These are phyloP conservation scores for Thaleichthys pacificus DNA, from an alignment of 2,797 vertebrate species.

Conservation along the genomic window DNA sequence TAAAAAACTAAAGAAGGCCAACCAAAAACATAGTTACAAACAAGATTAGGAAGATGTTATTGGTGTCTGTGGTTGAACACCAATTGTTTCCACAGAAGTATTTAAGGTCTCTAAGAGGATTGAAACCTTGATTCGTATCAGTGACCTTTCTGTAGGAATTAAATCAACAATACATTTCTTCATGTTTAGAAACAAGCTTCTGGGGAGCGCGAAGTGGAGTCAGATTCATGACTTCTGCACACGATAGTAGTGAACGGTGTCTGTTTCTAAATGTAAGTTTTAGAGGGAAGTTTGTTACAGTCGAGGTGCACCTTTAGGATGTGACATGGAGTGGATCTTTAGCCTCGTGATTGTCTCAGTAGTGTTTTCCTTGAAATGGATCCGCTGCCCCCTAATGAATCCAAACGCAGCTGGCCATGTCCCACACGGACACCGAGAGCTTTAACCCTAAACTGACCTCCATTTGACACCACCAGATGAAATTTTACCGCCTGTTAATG, in stretches of 20 bases:
- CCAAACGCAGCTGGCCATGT: conserved; percentile 97
- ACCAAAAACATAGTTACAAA: conserved; percentile 85
- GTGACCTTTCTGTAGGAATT: conserved; percentile 75
- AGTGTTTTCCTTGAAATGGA: conserved; percentile 97
- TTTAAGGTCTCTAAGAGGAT: conserved; percentile 82
- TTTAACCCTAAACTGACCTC: conserved; percentile 99
- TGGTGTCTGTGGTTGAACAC: conserved; percentile 74
- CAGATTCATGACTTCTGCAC: conserved; percentile 30
- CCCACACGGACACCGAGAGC: conserved; percentile 94
- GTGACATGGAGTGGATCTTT: conserved; percentile 86
- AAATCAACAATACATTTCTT: conserved; percentile 69
- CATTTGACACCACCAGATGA: conserved; percentile 97
- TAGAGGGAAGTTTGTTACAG: conserved; percentile 26
- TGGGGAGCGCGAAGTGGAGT: conserved; percentile 3
- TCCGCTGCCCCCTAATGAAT: conserved; percentile 90
- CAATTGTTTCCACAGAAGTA: conserved; percentile 83
- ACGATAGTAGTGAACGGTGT: conserved; percentile 44
- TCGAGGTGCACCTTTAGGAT: conserved; percentile 82
- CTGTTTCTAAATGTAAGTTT: conserved; percentile 19
- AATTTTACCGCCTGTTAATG: conserved; percentile 96
- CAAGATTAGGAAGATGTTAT: conserved; percentile 82
- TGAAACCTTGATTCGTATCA: conserved; percentile 80
- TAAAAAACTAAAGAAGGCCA: conserved; percentile 70
- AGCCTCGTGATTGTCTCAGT: conserved; percentile 88
- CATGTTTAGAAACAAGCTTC: conserved; percentile 69